Evolutionary conservation across 2,113 vertebrate species (phyloP).

Genomic region (Neomonachus schauinslandi): DNA sequence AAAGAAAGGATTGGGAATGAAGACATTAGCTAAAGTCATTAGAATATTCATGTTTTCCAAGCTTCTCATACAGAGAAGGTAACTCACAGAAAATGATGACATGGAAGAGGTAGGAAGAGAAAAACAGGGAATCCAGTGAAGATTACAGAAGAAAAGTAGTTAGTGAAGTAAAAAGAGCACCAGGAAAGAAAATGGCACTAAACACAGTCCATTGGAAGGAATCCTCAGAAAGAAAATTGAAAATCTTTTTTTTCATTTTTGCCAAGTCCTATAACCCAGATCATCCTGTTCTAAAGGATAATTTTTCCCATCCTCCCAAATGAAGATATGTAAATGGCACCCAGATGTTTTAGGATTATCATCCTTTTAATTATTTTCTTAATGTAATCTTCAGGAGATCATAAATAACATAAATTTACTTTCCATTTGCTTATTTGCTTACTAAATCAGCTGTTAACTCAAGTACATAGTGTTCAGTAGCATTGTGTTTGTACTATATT

Average conservation of each 20-base stretch:
- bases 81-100: neutral
- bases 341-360: neutral
- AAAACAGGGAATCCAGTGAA: neutral
- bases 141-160: neutral
- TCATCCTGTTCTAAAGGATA: neutral
- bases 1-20: neutral
- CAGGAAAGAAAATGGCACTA: neutral
- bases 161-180: neutral
- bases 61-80: neutral
- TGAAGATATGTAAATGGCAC: neutral
- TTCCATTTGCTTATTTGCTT: slow-evolving; percentile 7
- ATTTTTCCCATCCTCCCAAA: neutral
- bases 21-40: neutral
- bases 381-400: neutral
- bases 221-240: neutral
- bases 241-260: neutral
- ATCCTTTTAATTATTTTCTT: slow-evolving; percentile 28
- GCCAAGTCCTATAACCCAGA: neutral
- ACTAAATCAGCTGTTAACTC: neutral
- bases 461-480: neutral
- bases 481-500: neutral
- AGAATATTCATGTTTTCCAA: neutral
- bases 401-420: neutral
- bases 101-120: neutral
- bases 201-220: neutral